Base-by-base conservation (phyloP, 30 jellyfish, hydroid and myxozoan genomes). In the Pelagia noctiluca region DNA sequence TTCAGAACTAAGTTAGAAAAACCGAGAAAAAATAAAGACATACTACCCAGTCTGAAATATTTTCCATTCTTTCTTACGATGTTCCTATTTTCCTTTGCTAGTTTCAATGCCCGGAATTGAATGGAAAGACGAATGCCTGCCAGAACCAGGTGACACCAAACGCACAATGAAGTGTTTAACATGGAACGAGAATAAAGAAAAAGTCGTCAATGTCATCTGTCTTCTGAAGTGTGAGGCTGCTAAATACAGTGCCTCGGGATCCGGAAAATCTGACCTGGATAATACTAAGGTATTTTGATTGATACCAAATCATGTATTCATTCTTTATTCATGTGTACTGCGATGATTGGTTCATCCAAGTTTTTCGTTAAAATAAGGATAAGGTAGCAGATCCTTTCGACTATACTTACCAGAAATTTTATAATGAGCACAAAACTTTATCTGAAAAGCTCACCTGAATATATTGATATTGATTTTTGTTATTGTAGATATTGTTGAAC, bases 221-320 rank as follows among this genome's bases (percentile, higher is more conserved):
- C 5, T 63, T 18, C 30, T 74, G 32, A 74, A 74, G 50, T 74
- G 85, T 24, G 85, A 74, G 50, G 85, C 85, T 19, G 57, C 53
- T 46, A 52, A 76, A 53, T 23, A 25, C 32, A 60, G 49, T 26
- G 76, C 87, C 11, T 71, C 87, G 10, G 87, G 87, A 1, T 30
- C 30, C 22, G 87, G 75, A 24, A 23, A 65, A 0, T 38, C 28
- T 5, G 37, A 53, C 35, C 63, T 76, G 23, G 28, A 60, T 30
- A 35, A 76, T 34, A 76, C 57, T 4, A 19, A 75, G 50, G 86
- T 74, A 2, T 37, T 67, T 30, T 29, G 32, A 35, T 16, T n/a
- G n/a, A n/a, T n/a, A n/a, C n/a, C n/a, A n/a, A n/a, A n/a, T n/a
- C n/a, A n/a, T n/a, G n/a, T n/a, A n/a, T n/a, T n/a, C n/a, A n/a